Percentiles rank a stretch among this genome's conserved stretches.
These are phyloP conservation scores for Malurus melanocephalus DNA, from an alignment of 2,113 vertebrate species.

Conservation along the genomic window DNA sequence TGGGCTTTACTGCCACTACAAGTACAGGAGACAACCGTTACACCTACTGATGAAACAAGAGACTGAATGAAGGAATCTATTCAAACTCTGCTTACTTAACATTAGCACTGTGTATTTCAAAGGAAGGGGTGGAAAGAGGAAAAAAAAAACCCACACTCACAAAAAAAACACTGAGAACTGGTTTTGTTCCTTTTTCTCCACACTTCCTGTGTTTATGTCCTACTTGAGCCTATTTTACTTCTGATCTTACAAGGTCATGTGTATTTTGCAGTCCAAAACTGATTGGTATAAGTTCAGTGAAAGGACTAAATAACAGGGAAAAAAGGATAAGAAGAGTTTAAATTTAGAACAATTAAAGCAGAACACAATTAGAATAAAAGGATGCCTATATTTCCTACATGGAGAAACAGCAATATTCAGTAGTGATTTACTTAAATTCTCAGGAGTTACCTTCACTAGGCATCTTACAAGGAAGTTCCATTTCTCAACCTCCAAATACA, in stretches of 20 bases:
- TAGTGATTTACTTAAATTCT: not conserved
- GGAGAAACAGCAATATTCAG: not conserved
- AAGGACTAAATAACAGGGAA: not conserved
- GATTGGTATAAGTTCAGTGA: not conserved
- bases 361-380: not conserved
- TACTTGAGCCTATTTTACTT: not conserved
- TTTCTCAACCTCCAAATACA: not conserved
- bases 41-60: not conserved
- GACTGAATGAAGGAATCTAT: not conserved
- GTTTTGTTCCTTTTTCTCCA: not conserved
- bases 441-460: not conserved
- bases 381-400: not conserved
- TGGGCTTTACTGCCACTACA: not conserved
- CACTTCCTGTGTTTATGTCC: not conserved
- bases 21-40: slow-evolving; percentile 19
- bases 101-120: not conserved
- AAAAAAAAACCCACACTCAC: not conserved
- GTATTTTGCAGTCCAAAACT: not conserved
- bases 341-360: not conserved
- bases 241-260: not conserved
- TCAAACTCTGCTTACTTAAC: slow-evolving; percentile 14
- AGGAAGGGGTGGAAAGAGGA: not conserved
- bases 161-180: not conserved
- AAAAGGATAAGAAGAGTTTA: not conserved
- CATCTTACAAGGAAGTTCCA: not conserved